Conservation (phyloP, 2,113 vertebrate genomes). For the Oreochromis spilurus region DNA sequence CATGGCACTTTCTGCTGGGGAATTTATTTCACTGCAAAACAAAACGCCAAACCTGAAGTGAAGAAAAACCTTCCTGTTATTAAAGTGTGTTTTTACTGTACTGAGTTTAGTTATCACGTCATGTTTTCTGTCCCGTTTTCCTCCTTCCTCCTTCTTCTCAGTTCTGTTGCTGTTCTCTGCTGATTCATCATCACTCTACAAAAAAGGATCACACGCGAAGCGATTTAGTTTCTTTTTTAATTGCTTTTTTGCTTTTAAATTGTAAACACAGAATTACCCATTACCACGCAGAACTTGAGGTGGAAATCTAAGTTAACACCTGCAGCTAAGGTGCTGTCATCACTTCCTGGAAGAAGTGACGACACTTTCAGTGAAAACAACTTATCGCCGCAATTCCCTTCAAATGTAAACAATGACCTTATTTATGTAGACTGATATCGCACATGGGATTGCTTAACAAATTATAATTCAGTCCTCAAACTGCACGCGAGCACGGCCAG, state of each 20-base stretch:
- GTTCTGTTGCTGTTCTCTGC: background rate
- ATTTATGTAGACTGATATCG: background rate
- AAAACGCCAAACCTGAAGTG: background rate
- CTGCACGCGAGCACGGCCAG: background rate
- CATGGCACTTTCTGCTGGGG: background rate
- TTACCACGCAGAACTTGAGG: background rate
- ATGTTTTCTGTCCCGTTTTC: background rate
- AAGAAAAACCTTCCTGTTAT: background rate
- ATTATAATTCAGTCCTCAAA: background rate
- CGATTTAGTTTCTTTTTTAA: background rate
- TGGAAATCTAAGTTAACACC: background rate
- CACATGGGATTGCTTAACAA: background rate
- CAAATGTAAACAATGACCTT: background rate
- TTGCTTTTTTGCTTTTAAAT: background rate
- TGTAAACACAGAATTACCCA: background rate
- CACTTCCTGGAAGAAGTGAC: constrained; percentile 11
- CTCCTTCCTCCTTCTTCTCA: background rate
- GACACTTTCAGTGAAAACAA: background rate
- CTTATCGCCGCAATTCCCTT: accelerated
- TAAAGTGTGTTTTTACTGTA: background rate
- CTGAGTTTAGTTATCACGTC: background rate
- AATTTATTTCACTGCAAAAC: background rate
- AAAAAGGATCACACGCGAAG: background rate
- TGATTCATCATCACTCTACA: constrained; percentile 17
- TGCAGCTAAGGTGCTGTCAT: background rate